Percentiles rank a stretch among this genome's conserved stretches.
phyloP scores from a whole-genome alignment of 2,888 invertebrate species.

The Zygogramma bicolorata region DNA sequence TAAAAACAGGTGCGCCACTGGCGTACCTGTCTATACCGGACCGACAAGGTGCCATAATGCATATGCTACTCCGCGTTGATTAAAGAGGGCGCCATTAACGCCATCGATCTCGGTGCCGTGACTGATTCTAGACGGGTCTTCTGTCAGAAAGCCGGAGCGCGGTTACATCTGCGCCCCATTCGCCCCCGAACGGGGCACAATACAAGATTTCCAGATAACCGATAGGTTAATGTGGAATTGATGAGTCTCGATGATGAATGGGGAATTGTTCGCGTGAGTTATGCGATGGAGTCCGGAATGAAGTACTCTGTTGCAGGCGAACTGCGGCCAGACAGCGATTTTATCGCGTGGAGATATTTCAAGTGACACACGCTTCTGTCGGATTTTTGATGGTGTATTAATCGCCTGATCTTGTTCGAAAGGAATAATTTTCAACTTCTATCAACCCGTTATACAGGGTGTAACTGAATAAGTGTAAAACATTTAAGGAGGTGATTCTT shows the following conservation, averaged over 20 bases:
- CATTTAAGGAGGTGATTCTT: too few relatives aligned
- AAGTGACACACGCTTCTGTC: neutral
- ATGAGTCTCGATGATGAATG: neutral
- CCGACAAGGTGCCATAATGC: constrained; percentile 50
- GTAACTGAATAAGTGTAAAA: too few relatives aligned
- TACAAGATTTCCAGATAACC: constrained; percentile 17
- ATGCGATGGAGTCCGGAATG: neutral
- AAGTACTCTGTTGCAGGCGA: neutral
- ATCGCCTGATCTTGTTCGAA: too few relatives aligned
- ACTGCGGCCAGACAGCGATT: neutral
- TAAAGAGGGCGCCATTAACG: constrained; percentile 59
- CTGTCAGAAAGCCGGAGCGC: constrained; percentile 58
- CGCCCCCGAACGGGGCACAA: constrained; percentile 44
- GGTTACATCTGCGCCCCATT: constrained; percentile 61
- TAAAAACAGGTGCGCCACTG: too few relatives aligned
- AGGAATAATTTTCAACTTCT: too few relatives aligned
- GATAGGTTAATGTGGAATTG: neutral
- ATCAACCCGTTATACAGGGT: too few relatives aligned
- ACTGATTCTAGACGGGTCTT: constrained; percentile 60
- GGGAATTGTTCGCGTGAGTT: neutral
- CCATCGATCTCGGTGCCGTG: constrained; percentile 62
- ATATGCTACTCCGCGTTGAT: constrained; percentile 57
- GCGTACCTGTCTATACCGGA: constrained; percentile 46
- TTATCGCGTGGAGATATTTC: neutral
- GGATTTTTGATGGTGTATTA: too few relatives aligned